Evolutionary conservation across 2,888 invertebrate species (phyloP).

Genomic region (Deroplatys truncata): DNA sequence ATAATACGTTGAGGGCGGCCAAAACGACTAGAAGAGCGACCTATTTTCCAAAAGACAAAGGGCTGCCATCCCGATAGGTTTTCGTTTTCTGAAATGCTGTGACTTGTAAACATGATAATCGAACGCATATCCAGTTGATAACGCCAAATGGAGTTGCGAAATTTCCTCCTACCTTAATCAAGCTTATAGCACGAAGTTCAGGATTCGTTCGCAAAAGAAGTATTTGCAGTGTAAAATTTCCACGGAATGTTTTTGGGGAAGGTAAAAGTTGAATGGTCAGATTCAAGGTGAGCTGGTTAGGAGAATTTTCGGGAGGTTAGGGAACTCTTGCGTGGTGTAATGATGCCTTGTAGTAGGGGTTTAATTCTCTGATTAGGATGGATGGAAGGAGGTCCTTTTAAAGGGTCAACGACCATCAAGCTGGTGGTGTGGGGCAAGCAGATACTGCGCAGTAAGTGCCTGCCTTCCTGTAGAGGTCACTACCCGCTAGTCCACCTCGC

Average conservation of each 20-base stretch:
- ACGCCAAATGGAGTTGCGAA: too few relatives aligned
- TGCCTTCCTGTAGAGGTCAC: not conserved
- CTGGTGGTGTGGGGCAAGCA: not conserved
- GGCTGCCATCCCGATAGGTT: too few relatives aligned
- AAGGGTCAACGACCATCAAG: not conserved
- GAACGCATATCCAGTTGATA: too few relatives aligned
- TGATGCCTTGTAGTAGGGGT: not conserved
- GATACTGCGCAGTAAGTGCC: not conserved
- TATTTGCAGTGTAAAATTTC: not conserved
- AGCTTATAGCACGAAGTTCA: too few relatives aligned
- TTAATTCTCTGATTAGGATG: slow-evolving; percentile 10
- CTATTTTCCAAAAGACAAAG: too few relatives aligned
- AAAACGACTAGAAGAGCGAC: too few relatives aligned
- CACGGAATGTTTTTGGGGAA: not conserved
- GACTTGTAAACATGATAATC: too few relatives aligned
- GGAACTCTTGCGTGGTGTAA: not conserved
- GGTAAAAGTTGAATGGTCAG: slow-evolving; percentile 20
- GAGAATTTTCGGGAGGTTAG: slow-evolving; percentile 3
- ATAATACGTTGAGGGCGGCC: too few relatives aligned
- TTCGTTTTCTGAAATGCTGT: too few relatives aligned
- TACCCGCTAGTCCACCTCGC: not conserved
- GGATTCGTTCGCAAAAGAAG: not conserved
- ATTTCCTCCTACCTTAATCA: too few relatives aligned
- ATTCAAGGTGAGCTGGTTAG: slow-evolving; percentile 22
- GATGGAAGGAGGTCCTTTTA: not conserved